phyloP scores from a whole-genome alignment of 2,113 vertebrate genomes.

The Ariopsis seemanni region DNA sequence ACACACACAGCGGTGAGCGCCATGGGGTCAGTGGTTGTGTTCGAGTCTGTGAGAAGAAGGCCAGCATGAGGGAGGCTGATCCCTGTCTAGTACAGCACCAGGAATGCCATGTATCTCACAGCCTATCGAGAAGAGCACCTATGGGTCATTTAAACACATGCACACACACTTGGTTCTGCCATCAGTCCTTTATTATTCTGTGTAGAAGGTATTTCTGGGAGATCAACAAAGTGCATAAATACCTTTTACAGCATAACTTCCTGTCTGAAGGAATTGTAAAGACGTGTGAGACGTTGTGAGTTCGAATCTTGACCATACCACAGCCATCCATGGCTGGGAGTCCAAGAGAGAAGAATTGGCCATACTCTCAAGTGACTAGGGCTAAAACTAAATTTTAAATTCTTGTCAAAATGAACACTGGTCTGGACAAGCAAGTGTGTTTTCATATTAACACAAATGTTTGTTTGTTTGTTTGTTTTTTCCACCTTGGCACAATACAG shows the following conservation, averaged over 20 bases:
- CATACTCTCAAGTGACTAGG: too few species aligned
- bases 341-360: too few species aligned
- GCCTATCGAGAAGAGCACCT: constrained; percentile 38
- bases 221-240: not conserved
- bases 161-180: not conserved
- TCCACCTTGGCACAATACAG: not conserved
- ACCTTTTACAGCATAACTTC: not conserved
- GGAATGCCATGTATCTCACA: constrained; percentile 58
- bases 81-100: constrained; percentile 25
- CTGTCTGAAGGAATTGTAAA: not conserved
- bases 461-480: not conserved
- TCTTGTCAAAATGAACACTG: too few species aligned
- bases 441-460: not conserved
- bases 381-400: too few species aligned
- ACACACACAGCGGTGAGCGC: not conserved
- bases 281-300: too few species aligned
- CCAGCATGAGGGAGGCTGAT: not conserved
- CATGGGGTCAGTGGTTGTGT: not conserved
- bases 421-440: not conserved
- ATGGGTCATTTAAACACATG: not conserved
- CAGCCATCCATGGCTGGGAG: too few species aligned
- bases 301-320: too few species aligned
- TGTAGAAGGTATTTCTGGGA: not conserved
- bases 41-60: not conserved
- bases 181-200: not conserved